A percentile compares a stretch with the other conserved stretches of the same genome.
These are phyloP conservation scores for Alca torda DNA, from an alignment of 2,797 vertebrate species.

Conservation along the genomic window DNA sequence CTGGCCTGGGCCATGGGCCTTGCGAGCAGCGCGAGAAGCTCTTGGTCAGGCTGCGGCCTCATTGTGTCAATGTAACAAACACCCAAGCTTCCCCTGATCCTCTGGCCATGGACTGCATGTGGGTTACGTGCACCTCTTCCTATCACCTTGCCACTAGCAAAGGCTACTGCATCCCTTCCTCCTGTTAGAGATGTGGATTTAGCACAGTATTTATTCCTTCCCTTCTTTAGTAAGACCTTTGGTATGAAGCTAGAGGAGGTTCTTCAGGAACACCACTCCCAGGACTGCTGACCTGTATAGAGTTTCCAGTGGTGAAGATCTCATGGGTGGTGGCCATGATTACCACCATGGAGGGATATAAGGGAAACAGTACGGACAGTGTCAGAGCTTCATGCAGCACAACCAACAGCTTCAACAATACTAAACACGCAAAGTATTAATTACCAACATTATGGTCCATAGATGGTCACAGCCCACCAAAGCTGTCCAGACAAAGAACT, in stretches of 20 bases:
- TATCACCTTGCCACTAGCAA: background rate
- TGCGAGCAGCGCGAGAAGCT: background rate
- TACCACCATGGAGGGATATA: background rate
- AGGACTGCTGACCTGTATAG: background rate
- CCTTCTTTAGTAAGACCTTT: background rate
- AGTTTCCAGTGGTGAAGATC: background rate
- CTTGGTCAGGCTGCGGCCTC: background rate
- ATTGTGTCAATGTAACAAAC: background rate
- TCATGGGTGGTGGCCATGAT: background rate
- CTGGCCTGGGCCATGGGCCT: background rate
- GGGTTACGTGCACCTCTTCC: rapidly evolving
- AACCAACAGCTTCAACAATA: slow-evolving; percentile 23
- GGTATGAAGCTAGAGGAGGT: background rate
- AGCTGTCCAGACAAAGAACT: background rate
- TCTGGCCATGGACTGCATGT: rapidly evolving
- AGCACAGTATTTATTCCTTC: background rate
- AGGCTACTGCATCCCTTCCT: background rate
- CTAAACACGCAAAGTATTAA: slow-evolving; percentile 14
- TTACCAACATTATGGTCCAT: background rate
- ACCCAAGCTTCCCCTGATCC: rapidly evolving
- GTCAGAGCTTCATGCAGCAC: background rate
- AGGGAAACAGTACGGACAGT: background rate
- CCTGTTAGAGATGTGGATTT: background rate
- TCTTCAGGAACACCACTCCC: background rate
- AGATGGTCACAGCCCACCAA: slow-evolving; percentile 2